Evolutionary conservation across 37 sponge, comb jelly and placozoan species (phyloP).

Genomic region (Agelas oroides): DNA sequence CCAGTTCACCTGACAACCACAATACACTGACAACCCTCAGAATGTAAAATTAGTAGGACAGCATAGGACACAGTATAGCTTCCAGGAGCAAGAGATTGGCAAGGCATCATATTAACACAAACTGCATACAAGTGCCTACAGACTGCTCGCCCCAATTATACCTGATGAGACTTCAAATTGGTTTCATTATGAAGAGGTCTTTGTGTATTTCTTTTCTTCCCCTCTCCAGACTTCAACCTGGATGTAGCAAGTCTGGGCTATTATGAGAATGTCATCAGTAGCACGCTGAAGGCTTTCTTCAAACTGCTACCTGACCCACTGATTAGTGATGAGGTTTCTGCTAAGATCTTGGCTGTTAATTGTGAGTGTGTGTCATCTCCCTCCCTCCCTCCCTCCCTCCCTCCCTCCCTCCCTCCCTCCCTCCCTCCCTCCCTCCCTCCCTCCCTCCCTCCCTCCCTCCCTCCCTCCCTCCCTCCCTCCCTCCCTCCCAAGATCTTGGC

Average conservation of each 20-base stretch:
- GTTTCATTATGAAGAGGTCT: too few species aligned
- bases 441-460: neutral
- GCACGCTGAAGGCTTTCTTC: constrained; percentile 71
- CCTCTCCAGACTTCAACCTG: constrained; percentile 58
- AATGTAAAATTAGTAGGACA: too few species aligned
- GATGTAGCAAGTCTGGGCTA: constrained; percentile 51
- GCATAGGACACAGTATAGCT: too few species aligned
- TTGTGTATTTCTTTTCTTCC: too few species aligned
- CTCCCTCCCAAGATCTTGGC: constrained; percentile 4
- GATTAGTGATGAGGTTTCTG: constrained; percentile 45
- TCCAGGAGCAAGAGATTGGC: too few species aligned
- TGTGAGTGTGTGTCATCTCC: constrained; percentile 60
- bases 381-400: constrained; percentile 7
- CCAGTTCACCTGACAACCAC: too few species aligned
- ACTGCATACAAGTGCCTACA: too few species aligned
- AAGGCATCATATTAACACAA: too few species aligned
- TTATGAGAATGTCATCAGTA: constrained; percentile 39
- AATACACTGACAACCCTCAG: too few species aligned
- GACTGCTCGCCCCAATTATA: too few species aligned
- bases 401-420: constrained; percentile 5
- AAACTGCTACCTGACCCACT: constrained; percentile 81
- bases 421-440: neutral
- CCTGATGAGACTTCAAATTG: too few species aligned
- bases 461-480: constrained; percentile 15
- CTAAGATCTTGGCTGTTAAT: constrained; percentile 42